phyloP scores from a whole-genome alignment of 2,113 vertebrate genomes.

The Arvicanthis niloticus region DNA sequence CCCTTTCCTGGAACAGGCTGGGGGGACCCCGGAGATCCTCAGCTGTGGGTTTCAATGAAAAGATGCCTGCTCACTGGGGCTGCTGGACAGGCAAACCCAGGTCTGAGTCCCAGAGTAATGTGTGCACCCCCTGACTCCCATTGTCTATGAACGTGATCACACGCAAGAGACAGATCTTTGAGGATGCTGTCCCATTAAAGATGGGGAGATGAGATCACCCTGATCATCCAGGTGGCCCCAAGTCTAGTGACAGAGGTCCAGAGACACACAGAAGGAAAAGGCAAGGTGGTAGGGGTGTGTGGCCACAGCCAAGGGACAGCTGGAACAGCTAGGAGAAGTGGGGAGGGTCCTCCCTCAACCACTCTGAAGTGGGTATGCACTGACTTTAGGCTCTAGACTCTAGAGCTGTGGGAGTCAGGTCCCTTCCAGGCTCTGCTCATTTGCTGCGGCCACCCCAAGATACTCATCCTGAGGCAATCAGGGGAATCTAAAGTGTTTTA shows the following conservation, averaged over 20 bases:
- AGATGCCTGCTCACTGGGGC: neutral
- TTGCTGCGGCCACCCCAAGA: neutral
- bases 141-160: neutral
- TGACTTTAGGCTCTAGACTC: neutral
- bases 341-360: neutral
- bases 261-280: neutral
- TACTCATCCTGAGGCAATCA: no score
- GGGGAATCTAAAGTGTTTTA: neutral
- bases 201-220: neutral
- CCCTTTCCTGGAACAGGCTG: neutral
- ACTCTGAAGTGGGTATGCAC: neutral
- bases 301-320: neutral
- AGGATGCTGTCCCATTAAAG: no score
- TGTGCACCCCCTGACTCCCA: neutral
- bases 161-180: neutral
- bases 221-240: neutral
- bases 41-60: neutral
- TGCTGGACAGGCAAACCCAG: neutral
- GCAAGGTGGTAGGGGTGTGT: neutral
- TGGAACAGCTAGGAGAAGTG: neutral
- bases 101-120: neutral
- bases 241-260: neutral
- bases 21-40: neutral
- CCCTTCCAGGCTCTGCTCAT: neutral
- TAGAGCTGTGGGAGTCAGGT: neutral